Evolutionary conservation across 2,888 invertebrate genomes (phyloP), one percentile per base, ranked within the genome.

Genomic region (Iphiclides podalirius): DNA sequence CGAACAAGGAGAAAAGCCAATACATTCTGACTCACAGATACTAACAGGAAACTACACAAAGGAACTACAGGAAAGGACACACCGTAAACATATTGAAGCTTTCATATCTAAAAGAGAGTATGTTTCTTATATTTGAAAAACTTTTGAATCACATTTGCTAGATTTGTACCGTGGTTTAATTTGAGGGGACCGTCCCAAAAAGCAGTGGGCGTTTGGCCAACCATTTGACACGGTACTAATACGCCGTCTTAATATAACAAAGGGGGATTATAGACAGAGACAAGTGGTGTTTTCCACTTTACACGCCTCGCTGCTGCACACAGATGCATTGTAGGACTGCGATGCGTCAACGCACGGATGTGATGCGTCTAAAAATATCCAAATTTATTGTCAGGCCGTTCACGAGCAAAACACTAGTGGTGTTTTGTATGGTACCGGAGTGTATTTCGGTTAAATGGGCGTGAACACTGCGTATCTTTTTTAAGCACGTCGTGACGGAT

Each of bases 181-280:
- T 20, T 23, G 33, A 9, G 6, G 20, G 36, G 40, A 47, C 45
- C 16, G n/a, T 50, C 50, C 50, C 35, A 15, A 26, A 44, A 38
- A 44, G 35, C 13, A 11, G 1, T 4, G 11, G 7, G 35, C 9
- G 44, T 9, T 41, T 54, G 45, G 52, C 54, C 46, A 50, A 70
- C 69, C 72, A 80, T 78, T 78, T 82, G 83, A 83, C 85, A 82
- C 70, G 67, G 67, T 71, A 84, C 77, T 76, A 80, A 83, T 81
- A 78, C 67, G 70, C 66, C 67, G 66, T 72, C 78, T 80, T 69
- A 66, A 79, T 78, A 76, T 80, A 78, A 79, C 73, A 68, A 66
- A 67, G 61, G 65, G 64, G 63, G 63, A 70, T 72, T 71, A 69
- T 61, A 63, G 66, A 44, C 44, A 50, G 68, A 72, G 69, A 68